These are phyloP conservation scores for Chrysotoxum bicinctum DNA, from an alignment of 2,888 invertebrate species.

Conservation along the genomic window DNA sequence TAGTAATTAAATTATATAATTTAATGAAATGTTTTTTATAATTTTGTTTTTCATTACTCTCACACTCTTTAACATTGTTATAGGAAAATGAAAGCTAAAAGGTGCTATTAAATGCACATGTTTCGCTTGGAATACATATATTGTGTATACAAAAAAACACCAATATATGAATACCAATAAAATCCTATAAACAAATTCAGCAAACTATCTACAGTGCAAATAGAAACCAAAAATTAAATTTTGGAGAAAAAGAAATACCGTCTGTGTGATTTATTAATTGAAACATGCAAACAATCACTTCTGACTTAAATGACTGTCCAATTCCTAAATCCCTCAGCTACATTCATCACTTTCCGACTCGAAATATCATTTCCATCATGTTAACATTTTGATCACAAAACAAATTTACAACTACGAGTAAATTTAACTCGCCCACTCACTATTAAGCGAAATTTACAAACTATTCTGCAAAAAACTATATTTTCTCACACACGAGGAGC, in stretches of 20 bases:
- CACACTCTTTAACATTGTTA: no score
- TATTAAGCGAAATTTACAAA: slow-evolving; percentile 36
- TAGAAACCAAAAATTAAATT: not conserved
- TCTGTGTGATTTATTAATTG: not conserved
- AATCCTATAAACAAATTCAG: no score
- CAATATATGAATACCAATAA: no score
- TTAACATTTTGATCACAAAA: slow-evolving; percentile 10
- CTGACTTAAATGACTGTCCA: slow-evolving; percentile 16
- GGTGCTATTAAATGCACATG: no score
- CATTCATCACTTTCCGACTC: slow-evolving; percentile 1
- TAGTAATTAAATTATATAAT: no score
- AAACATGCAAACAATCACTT: slow-evolving; percentile 14
- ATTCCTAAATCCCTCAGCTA: slow-evolving; percentile 19
- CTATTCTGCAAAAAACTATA: slow-evolving; percentile 1
- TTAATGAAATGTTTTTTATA: no score
- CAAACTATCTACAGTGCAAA: no score
- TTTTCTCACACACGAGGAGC: slow-evolving; percentile 41
- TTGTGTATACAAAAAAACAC: no score
- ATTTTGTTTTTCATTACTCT: no score
- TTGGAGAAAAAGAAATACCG: not conserved
- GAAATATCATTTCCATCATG: not conserved
- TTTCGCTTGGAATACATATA: no score
- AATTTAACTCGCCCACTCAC: slow-evolving; percentile 40
- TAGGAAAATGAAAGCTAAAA: no score
- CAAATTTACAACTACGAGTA: slow-evolving; percentile 14